Base-by-base conservation (phyloP, 2,888 invertebrate genomes). In the Leucoptera coffeella region DNA sequence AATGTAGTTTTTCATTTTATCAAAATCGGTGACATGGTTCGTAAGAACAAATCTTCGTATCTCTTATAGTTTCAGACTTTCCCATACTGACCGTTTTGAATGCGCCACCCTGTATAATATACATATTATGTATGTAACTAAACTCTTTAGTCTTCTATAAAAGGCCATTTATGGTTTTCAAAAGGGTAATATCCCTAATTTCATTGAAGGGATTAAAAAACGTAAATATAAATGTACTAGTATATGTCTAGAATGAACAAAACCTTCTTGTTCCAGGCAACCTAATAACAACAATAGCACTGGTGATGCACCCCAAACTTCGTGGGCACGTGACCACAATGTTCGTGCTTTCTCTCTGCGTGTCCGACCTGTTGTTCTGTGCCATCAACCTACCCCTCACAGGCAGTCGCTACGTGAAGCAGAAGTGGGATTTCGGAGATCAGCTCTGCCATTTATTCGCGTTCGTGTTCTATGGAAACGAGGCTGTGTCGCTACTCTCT, bases 391-490 rank as follows among this genome's bases (percentile, higher is more conserved):
- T 91, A 45, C 91, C 91, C 1, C 64, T 90, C 33, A 89, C 89
- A 0, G 89, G 89, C 12, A 80, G 82, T 40, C 75, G 88, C 41
- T 91, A 84, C 64, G 82, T 87, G 44, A 75, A 83, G 51, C 80
- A 88, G 62, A 73, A 77, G 30, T 91, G 91, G 91, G 77, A 82
- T 22, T 74, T 90, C 12, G 88, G 89, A 1, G 78, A 79, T 12
- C 73, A 75, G 2, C 69, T 89, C 17, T 91, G 90, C 50, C 80
- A 82, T 59, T 73, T 90, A 53, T 91, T 90, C 60, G 89, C 90
- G 1, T 82, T 91, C 38, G 78, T 91, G 38, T 89, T 91, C 61
- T 91, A 91, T 47, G 89, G 89, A 31, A 91, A 91, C 50, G 89
- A 90, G 27, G 90, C 89, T 1, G 87, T 88, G 3, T 89, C 89